Evolutionary conservation across 2,888 invertebrate species (phyloP), one percentile per base, ranked within the genome.

Genomic region (Tipula confusa): DNA sequence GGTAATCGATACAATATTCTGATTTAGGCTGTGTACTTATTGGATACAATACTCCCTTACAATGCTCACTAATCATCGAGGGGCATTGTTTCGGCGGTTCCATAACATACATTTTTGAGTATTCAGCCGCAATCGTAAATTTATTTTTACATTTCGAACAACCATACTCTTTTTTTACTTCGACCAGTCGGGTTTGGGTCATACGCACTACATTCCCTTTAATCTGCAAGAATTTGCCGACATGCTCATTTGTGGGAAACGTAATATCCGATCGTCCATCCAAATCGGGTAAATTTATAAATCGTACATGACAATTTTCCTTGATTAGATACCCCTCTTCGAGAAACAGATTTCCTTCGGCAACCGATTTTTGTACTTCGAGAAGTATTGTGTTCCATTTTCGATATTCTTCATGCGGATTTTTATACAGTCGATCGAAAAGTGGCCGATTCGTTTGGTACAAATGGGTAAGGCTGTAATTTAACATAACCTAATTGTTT

Each of bases 201-300:
- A 93, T 93, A 87, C 96, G 89, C 29, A 96, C 94, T 43, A 96
- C 93, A 83, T 95, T 96, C 2, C 96, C 97, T 91, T 93, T 93
- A 31, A 96, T 91, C 88, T 94, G 93, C 84, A 96, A 88, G 89
- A 95, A 95, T 86, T 91, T 92, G 85, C 93, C 93, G 86, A 93
- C 89, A 89, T 95, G 95, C 84, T 92, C 91, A 88, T 93, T 93
- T 85, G 92, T 92, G 0, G 96, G 95, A 86, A 95, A 93, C 79
- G 91, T 89, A 15, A 91, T 92, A 84, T 94, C 90, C 86, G 93
- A 92, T 24, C 94, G 88, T 87, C 94, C 94, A 18, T 94, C 93
- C 87, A 93, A 93, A 0, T 92, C 91, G 0, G 95, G 95, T 84
- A 96, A 89, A 29, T 92, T 93, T 89, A 90, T 91, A 86, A 93